Conservation (phyloP, 1,140 invertebrate genomes). For the Panonychus citri region DNA sequence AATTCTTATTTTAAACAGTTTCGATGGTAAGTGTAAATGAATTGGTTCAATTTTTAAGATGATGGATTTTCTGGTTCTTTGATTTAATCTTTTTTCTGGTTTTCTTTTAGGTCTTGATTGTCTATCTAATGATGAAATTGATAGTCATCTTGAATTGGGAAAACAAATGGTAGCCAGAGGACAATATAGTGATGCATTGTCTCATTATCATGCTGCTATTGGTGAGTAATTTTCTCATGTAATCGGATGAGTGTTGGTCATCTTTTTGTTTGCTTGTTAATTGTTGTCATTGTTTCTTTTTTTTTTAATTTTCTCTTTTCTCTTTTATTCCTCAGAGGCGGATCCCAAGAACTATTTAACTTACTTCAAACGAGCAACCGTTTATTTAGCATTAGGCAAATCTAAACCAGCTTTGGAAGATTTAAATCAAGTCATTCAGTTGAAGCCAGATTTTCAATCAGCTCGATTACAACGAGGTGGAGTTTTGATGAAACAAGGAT, state of each 20-base stretch:
- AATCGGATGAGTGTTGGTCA: not conserved
- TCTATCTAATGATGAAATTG: slow-evolving; percentile 35
- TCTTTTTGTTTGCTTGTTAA: not conserved
- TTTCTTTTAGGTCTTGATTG: not conserved
- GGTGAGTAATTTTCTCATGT: slow-evolving; percentile 35
- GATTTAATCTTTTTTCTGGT: not conserved
- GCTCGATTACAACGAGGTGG: slow-evolving; percentile 64
- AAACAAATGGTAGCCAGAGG: slow-evolving; percentile 67
- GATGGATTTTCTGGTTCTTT: not conserved
- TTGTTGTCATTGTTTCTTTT: slow-evolving; percentile 5
- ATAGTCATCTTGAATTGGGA: slow-evolving; percentile 77
- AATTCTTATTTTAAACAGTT: not conserved
- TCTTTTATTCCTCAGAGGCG: slow-evolving; percentile 41
- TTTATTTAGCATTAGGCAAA: slow-evolving; percentile 86
- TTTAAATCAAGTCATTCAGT: slow-evolving; percentile 65
- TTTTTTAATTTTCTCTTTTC: too few species aligned
- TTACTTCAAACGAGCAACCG: slow-evolving; percentile 79
- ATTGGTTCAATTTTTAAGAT: not conserved
- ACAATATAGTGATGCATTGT: slow-evolving; percentile 80
- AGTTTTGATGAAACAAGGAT: slow-evolving; percentile 67
- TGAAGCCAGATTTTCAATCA: slow-evolving; percentile 80
- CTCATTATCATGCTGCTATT: slow-evolving; percentile 92
- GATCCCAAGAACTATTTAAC: slow-evolving; percentile 89
- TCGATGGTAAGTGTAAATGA: not conserved
- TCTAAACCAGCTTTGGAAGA: slow-evolving; percentile 81